phyloP scores from a whole-genome alignment of 2,888 invertebrate genomes.

The Physocephala rufipes region DNA sequence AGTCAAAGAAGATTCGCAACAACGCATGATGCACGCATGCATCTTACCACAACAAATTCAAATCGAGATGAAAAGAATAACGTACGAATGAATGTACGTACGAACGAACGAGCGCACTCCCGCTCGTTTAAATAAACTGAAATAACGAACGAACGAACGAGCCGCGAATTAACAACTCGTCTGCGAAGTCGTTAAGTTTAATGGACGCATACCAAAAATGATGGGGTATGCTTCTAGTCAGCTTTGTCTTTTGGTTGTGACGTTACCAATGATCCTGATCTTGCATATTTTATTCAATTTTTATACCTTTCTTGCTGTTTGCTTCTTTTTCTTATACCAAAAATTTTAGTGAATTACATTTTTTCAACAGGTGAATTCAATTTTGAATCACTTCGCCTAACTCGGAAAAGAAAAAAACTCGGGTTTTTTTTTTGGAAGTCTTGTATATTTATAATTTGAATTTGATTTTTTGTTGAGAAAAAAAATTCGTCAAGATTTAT shows the following conservation, averaged over 20 bases:
- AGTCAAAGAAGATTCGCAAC: conserved; percentile 30
- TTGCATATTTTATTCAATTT: neutral
- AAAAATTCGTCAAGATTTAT: too few relatives aligned
- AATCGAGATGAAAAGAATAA: neutral
- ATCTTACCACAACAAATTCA: conserved; percentile 38
- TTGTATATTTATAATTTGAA: too few relatives aligned
- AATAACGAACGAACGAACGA: conserved; percentile 11
- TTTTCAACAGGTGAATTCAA: too few relatives aligned
- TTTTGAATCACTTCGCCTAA: too few relatives aligned
- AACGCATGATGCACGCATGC: conserved; percentile 21
- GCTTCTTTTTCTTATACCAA: neutral
- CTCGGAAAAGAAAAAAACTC: too few relatives aligned
- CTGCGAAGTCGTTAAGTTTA: conserved; percentile 44
- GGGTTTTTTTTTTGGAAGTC: too few relatives aligned
- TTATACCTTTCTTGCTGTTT: neutral
- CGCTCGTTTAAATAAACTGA: neutral
- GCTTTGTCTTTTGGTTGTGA: neutral
- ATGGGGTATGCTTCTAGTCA: conserved; percentile 20
- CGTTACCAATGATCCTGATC: neutral
- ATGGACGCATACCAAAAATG: conserved; percentile 44
- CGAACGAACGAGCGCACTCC: neutral
- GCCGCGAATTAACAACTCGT: conserved; percentile 21
- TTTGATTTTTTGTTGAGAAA: too few relatives aligned
- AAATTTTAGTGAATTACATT: neutral
- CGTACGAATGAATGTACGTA: too few relatives aligned